Base-by-base conservation (phyloP, 2,113 vertebrate genomes). In the Litocranius walleri region DNA sequence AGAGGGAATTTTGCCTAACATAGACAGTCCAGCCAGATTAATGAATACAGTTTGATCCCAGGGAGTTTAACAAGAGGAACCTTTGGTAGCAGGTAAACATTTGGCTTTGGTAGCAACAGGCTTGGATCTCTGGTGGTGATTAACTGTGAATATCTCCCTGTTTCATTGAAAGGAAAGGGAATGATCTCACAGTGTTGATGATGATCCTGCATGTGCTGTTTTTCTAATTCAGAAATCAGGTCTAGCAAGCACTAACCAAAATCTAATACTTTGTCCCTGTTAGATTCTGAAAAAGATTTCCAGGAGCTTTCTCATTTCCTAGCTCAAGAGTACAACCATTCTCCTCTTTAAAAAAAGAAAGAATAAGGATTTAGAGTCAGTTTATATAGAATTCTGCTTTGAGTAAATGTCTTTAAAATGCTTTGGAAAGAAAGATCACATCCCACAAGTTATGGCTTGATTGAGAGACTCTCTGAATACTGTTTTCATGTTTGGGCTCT, bases 251-350 rank as follows among this genome's bases (percentile, higher is more conserved):
- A 64, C 3, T 50, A 67, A 67, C 87, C 59, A 12, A 86, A 59
- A 87, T 19, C 19, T 77, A 50, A 48, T 50, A 48, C 27, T 85
- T 61, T 83, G 21, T 71, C n/a, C 59, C 54, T 33, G 0, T 50
- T 83, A 64, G 45, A 94, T 64, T 91, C 27, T 92, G 81, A 15
- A 36, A 62, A 96, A 48, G 21, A 84, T 94, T 97, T 74, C 83
- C 30, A 48, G 40, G 67, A 78, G 17, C n/a, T 85, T 95, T 97
- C 81, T 97, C 21, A 40, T 88, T 94, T 92, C 87, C 86, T 95
- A 96, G 54, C 64, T 82, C 33, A 78, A 78, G 27, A 16, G 7
- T 54, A 88, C 29, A 90, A 56, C 40, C 14, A 16, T 91, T 82
- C 56, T 96, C 54, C 56, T 97, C 77, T 91, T 94, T 50, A 50